phyloP scores from a whole-genome alignment of 2,113 vertebrate species.

The Pseudorasbora parva region DNA sequence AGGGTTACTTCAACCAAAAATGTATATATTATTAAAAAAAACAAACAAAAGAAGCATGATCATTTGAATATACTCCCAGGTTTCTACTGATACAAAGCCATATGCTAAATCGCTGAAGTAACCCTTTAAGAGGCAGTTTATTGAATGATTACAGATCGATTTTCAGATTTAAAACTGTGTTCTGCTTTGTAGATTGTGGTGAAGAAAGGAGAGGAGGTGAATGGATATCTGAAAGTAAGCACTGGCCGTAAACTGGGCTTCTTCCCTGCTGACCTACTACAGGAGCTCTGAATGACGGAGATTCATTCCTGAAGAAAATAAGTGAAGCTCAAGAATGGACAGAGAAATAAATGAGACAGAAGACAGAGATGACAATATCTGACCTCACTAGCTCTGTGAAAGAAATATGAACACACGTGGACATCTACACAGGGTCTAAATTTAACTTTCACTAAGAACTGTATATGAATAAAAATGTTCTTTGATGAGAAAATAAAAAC shows the following conservation, averaged over 20 bases:
- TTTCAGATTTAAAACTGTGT: neutral
- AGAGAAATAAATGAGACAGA: neutral
- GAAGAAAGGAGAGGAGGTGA: conserved; percentile 94
- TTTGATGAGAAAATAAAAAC: no score
- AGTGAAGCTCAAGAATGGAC: neutral
- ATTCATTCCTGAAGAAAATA: neutral
- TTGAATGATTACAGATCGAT: no score
- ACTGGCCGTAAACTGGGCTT: conserved; percentile 95
- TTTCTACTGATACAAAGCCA: no score
- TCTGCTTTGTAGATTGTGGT: conserved; percentile 85
- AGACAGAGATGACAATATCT: neutral
- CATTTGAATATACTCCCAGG: no score
- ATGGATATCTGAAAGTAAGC: conserved; percentile 94
- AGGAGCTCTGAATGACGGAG: conserved; percentile 80
- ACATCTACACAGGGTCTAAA: neutral
- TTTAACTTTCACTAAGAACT: neutral
- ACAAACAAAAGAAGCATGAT: no score
- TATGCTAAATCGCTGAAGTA: no score
- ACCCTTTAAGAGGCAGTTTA: no score
- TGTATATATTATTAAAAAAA: no score
- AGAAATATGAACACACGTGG: neutral
- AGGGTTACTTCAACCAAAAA: no score
- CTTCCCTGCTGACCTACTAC: conserved; percentile 88
- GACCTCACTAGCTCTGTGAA: neutral
- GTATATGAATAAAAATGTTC: no score